Conservation (phyloP, 2,113 vertebrate species). For the Apteryx owenii region DNA sequence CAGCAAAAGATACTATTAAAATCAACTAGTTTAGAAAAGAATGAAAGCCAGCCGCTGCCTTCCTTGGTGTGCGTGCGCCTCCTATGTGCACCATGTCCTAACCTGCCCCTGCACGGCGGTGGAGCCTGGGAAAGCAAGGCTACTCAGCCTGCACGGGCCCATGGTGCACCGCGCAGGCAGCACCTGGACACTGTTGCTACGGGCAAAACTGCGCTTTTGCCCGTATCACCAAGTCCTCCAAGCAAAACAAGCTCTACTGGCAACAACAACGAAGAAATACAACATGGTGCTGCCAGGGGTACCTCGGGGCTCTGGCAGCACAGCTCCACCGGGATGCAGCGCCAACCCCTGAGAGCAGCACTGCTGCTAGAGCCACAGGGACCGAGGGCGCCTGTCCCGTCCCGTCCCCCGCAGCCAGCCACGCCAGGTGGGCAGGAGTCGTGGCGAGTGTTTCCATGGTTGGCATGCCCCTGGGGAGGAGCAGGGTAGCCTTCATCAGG, state of each 20-base stretch:
- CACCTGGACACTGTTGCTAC: accelerated
- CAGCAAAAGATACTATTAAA: background rate
- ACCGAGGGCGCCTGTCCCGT: background rate
- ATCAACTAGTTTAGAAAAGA: background rate
- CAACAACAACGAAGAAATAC: accelerated
- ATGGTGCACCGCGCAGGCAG: background rate
- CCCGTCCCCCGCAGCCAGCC: background rate
- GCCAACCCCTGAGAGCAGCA: too few relatives aligned
- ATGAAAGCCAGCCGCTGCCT: background rate
- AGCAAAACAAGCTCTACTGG: background rate
- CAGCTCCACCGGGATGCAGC: too few relatives aligned
- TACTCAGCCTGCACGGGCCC: accelerated
- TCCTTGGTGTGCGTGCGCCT: background rate
- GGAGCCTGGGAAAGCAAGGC: accelerated
- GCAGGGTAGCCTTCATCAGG: background rate
- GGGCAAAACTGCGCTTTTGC: background rate
- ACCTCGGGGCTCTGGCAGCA: accelerated
- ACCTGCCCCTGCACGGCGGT: accelerated
- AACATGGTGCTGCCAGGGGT: accelerated
- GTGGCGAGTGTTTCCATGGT: accelerated
- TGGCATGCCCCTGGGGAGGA: accelerated
- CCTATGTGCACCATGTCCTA: accelerated
- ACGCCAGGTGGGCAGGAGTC: background rate
- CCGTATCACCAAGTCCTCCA: accelerated
- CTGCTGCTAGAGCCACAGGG: accelerated